Evolutionary conservation across 2,113 vertebrate genomes (phyloP).

Genomic region (Cyanocitta stelleri): DNA sequence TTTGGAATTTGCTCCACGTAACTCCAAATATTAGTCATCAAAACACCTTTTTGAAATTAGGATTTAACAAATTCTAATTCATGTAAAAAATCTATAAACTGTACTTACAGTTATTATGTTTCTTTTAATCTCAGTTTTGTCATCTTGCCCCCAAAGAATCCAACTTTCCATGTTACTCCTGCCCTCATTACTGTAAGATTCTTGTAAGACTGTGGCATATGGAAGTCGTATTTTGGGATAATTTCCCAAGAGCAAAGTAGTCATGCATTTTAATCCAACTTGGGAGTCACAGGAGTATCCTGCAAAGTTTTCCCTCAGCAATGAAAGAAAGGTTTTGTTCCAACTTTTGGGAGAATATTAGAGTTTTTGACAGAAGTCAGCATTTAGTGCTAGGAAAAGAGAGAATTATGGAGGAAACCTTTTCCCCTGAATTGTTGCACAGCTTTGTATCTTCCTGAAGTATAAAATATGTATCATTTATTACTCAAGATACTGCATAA

Average conservation of each 20-base stretch:
- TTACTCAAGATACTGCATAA: neutral
- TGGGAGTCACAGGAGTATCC: neutral
- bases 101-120: neutral
- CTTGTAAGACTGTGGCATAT: neutral
- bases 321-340: neutral
- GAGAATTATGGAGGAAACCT: accelerated
- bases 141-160: neutral
- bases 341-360: neutral
- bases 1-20: neutral
- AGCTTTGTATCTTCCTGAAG: neutral
- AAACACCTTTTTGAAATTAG: neutral
- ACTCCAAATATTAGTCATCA: neutral
- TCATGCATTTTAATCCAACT: neutral
- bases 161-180: neutral
- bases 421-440: neutral
- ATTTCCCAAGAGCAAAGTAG: neutral
- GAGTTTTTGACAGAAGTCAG: neutral
- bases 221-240: neutral
- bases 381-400: neutral
- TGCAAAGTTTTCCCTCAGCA: neutral
- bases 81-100: neutral
- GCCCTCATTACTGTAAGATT: neutral
- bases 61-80: neutral
- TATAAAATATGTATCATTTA: neutral
- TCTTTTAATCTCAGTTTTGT: neutral